Percentiles rank a stretch among this genome's conserved stretches.
Evolutionary conservation across 2,888 invertebrate species (phyloP).

Genomic region (Lamproptera curius): DNA sequence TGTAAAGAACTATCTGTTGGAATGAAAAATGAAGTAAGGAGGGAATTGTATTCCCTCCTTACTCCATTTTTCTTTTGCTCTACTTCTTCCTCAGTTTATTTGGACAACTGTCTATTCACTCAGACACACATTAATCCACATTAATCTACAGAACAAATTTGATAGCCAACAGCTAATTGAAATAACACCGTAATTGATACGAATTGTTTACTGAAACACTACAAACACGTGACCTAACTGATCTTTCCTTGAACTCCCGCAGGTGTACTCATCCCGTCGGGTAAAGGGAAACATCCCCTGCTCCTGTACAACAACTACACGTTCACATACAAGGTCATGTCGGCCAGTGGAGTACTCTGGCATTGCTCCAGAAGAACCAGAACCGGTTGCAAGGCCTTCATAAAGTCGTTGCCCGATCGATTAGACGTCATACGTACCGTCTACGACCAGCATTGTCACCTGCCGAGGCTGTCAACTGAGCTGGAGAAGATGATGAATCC

Average conservation of each 20-base stretch:
- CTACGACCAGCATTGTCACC: slow-evolving; percentile 44
- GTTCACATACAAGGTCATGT: slow-evolving; percentile 49
- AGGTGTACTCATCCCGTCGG: slow-evolving; percentile 52
- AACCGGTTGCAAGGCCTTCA: slow-evolving; percentile 57
- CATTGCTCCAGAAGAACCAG: slow-evolving; percentile 53
- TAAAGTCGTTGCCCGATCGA: slow-evolving; percentile 40
- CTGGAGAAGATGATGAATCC: no score
- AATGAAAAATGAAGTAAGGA: no score
- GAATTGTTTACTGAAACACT: neutral
- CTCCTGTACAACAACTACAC: slow-evolving; percentile 49
- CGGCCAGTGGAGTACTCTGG: slow-evolving; percentile 47
- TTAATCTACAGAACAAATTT: no score
- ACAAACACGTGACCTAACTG: neutral
- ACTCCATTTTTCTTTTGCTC: no score
- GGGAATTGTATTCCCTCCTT: no score
- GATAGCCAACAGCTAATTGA: no score
- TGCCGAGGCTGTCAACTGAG: no score
- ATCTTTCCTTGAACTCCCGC: slow-evolving; percentile 24
- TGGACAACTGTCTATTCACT: no score
- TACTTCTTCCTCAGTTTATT: no score
- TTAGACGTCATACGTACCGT: slow-evolving; percentile 36
- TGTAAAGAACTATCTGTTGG: no score
- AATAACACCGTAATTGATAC: no score
- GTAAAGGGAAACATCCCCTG: slow-evolving; percentile 55
- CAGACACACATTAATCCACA: no score